A percentile compares a stretch with the other conserved stretches of the same genome.
These are phyloP conservation scores for Meteorus cinctellus DNA, from an alignment of 2,888 invertebrate genomes.

Conservation along the genomic window DNA sequence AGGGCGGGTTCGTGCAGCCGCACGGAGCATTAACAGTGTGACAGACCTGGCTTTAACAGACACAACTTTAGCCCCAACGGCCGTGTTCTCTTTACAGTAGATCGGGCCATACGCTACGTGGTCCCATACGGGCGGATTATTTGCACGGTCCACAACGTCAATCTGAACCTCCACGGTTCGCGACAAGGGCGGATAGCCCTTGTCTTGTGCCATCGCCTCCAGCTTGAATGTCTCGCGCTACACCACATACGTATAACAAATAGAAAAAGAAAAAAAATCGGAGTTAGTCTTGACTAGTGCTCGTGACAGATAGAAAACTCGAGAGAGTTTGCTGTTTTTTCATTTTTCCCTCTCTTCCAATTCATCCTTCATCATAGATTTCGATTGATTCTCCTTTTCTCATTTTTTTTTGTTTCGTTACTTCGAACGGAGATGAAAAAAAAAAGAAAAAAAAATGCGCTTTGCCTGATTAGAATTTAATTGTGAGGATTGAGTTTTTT, in stretches of 20 bases:
- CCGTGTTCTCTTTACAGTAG: conserved; percentile 98
- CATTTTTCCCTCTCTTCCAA: conserved; percentile 40
- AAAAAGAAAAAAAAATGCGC: not conserved
- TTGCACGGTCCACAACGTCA: conserved; percentile 98
- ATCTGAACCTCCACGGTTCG: conserved; percentile 98
- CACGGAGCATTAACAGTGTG: conserved; percentile 72
- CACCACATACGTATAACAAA: conserved; percentile 72
- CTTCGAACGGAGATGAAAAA: not conserved
- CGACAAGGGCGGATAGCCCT: conserved; percentile 95
- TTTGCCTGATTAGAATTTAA: conserved; percentile 35
- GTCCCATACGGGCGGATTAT: conserved; percentile 98
- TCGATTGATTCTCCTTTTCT: conserved; percentile 12
- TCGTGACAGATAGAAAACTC: conserved; percentile 46
- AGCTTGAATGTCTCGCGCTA: conserved; percentile 98
- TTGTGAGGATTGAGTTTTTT: conserved; percentile 23
- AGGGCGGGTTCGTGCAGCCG: conserved; percentile 73
- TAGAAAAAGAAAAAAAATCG: conserved; percentile 80
- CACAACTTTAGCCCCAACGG: conserved; percentile 97
- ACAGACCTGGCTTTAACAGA: conserved; percentile 99
- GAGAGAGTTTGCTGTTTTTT: conserved; percentile 28
- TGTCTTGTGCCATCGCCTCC: conserved; percentile 98
- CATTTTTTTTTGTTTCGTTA: not conserved
- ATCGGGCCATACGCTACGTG: conserved; percentile 97
- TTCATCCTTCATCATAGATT: conserved; percentile 46
- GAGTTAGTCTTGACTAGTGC: conserved; percentile 77